phyloP scores from a whole-genome alignment of 2,888 invertebrate species.

The Phyllotreta striolata region DNA sequence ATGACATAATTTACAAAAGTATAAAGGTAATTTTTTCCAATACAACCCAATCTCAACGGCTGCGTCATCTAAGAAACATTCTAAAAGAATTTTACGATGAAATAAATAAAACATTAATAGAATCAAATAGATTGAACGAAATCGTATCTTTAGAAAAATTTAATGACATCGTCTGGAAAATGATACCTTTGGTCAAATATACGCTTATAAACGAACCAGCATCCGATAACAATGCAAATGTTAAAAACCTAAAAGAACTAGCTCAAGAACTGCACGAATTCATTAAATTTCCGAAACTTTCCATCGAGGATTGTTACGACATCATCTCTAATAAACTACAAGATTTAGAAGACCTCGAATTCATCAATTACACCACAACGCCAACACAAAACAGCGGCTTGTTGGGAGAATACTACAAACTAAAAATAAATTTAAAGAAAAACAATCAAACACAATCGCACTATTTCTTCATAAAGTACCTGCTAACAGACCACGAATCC shows the following conservation, averaged over 20 bases:
- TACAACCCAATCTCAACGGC: constrained; percentile 2
- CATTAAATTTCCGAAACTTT: neutral
- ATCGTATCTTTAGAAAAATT: neutral
- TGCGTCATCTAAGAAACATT: neutral
- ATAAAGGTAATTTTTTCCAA: neutral
- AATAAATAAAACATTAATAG: constrained; percentile 1
- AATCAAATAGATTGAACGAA: neutral
- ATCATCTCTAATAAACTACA: neutral
- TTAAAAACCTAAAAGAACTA: neutral
- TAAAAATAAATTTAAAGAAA: constrained; percentile 1
- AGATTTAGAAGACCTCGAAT: neutral
- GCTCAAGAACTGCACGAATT: neutral
- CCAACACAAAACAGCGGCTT: neutral
- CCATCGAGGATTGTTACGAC: constrained; percentile 1
- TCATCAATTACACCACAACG: neutral
- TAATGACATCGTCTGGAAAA: neutral
- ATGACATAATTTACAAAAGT: neutral
- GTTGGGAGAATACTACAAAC: constrained; percentile 2
- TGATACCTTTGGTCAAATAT: neutral
- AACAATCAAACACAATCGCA: neutral
- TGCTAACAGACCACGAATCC: neutral
- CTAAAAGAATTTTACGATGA: neutral
- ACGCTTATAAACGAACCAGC: neutral
- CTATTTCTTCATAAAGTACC: constrained; percentile 1
- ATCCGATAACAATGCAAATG: neutral